Evolutionary conservation across 2,888 invertebrate species (phyloP).

Genomic region (Lithophane semibrunnea): DNA sequence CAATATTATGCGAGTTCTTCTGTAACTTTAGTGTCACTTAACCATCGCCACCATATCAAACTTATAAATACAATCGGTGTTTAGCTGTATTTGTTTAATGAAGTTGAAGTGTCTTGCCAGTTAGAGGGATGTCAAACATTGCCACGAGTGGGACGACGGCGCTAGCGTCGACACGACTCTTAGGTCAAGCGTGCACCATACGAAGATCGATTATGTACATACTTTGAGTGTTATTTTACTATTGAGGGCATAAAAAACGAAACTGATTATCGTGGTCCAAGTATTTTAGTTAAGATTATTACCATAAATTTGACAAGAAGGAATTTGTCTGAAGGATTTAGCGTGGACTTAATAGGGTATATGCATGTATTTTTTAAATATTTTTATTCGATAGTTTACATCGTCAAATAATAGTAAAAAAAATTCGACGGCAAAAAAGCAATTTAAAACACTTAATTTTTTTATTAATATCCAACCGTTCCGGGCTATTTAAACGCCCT

Average conservation of each 20-base stretch:
- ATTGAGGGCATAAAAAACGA: too few species aligned
- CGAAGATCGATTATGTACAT: background rate
- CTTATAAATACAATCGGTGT: constrained; percentile 49
- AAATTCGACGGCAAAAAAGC: too few species aligned
- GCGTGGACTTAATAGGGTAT: background rate
- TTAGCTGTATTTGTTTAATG: constrained; percentile 33
- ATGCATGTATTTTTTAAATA: too few species aligned
- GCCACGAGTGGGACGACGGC: constrained; percentile 26
- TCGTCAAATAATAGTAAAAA: too few species aligned
- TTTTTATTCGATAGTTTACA: too few species aligned
- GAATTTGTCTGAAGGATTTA: background rate
- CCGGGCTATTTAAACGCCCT: too few species aligned
- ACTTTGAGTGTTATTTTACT: background rate
- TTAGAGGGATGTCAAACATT: constrained; percentile 32
- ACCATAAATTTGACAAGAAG: too few species aligned
- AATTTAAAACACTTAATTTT: too few species aligned
- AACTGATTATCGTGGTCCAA: background rate
- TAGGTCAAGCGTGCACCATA: constrained; percentile 6
- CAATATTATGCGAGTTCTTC: background rate
- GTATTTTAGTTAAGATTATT: background rate
- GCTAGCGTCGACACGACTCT: constrained; percentile 31
- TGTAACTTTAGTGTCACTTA: background rate
- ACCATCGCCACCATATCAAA: constrained; percentile 15
- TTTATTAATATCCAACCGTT: too few species aligned
- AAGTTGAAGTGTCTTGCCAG: constrained; percentile 60